These are phyloP conservation scores for Tachysurus vachellii DNA, from an alignment of 2,113 vertebrate species.

Conservation along the genomic window DNA sequence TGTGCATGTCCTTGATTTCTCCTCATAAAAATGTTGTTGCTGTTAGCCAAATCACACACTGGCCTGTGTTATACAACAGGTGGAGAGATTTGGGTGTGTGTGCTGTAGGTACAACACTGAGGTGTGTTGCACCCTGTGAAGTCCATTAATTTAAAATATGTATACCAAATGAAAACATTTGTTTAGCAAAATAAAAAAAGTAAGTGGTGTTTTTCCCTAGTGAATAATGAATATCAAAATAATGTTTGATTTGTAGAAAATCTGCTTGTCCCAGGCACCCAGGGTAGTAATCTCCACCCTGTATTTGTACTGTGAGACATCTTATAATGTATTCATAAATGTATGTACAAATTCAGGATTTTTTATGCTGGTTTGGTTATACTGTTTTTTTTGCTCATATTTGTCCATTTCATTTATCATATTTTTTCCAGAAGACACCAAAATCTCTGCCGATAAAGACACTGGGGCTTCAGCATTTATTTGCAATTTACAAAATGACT, in stretches of 20 bases:
- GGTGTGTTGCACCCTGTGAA: neutral
- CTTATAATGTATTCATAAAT: neutral
- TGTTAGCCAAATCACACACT: too few relatives aligned
- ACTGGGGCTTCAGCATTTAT: conserved; percentile 43
- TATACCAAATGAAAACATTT: neutral
- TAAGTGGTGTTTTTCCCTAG: neutral
- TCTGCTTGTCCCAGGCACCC: neutral
- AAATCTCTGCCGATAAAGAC: conserved; percentile 61
- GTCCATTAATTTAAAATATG: neutral
- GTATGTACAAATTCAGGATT: neutral
- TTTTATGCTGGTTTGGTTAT: neutral
- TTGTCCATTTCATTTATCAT: conserved; percentile 1
- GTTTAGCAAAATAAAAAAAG: neutral
- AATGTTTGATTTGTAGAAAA: neutral
- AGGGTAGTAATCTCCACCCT: neutral
- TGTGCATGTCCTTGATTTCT: too few relatives aligned
- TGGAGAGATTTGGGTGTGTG: neutral
- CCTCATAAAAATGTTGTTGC: too few relatives aligned
- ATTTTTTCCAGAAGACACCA: conserved; percentile 73
- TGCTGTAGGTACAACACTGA: neutral
- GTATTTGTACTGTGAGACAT: neutral
- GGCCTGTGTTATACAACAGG: neutral
- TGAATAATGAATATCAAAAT: neutral
- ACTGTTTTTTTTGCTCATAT: neutral
- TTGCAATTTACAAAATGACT: conserved; percentile 62